These are phyloP conservation scores for Lucinisca nassula DNA, from an alignment of 2,888 invertebrate genomes.

Conservation along the genomic window DNA sequence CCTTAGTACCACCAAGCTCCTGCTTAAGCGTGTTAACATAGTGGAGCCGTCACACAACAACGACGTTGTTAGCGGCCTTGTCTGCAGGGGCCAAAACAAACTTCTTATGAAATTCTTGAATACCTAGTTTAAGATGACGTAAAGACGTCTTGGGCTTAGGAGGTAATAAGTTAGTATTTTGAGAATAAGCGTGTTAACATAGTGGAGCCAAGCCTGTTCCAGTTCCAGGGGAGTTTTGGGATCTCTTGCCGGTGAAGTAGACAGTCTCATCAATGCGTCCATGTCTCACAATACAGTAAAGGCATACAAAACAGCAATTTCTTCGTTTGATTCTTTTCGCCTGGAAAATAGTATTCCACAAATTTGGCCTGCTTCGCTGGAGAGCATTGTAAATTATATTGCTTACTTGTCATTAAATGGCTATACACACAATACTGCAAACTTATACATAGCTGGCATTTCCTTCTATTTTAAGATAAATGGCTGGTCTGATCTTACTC, in stretches of 20 bases:
- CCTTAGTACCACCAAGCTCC: too few species aligned
- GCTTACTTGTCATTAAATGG: not conserved
- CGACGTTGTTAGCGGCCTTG: too few species aligned
- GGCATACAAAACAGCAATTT: not conserved
- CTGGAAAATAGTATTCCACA: not conserved
- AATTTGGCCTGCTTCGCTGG: not conserved
- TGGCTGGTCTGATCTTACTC: not conserved
- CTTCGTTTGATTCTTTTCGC: not conserved
- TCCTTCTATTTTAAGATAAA: not conserved
- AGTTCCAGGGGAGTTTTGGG: not conserved
- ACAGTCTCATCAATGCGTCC: not conserved
- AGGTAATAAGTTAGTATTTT: too few species aligned
- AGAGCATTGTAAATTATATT: not conserved
- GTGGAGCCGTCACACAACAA: too few species aligned
- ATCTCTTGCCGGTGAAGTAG: not conserved
- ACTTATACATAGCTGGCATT: not conserved
- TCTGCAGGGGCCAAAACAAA: too few species aligned
- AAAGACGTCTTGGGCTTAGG: too few species aligned
- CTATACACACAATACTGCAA: not conserved
- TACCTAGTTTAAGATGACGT: too few species aligned
- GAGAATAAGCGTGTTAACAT: too few species aligned
- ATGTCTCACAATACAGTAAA: not conserved
- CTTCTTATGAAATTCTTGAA: too few species aligned
- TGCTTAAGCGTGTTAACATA: too few species aligned
- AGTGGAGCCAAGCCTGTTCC: too few species aligned